phyloP scores from a whole-genome alignment of 2,797 vertebrate genomes.

The Orientallactaga sibirica region DNA sequence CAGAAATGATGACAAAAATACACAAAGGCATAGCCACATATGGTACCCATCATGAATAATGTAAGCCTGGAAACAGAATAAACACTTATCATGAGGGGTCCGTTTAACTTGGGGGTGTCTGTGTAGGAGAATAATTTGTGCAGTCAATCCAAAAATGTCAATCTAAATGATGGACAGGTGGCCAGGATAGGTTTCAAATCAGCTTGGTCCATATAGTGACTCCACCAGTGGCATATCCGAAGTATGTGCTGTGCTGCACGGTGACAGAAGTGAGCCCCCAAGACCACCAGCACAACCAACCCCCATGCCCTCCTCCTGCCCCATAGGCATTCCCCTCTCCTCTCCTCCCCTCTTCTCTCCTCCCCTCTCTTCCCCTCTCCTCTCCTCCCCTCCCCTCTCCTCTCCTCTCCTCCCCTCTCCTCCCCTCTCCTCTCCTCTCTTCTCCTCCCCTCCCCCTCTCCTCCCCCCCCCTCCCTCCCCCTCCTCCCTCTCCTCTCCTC shows the following conservation, averaged over 20 bases:
- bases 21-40: neutral
- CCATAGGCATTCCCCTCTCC: too few species aligned
- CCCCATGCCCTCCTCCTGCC: neutral
- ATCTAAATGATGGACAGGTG: neutral
- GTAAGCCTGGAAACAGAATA: neutral
- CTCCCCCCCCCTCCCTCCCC: neutral
- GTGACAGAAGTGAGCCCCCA: neutral
- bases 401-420: too few species aligned
- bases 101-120: neutral
- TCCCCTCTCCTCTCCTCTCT: neutral
- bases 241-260: neutral
- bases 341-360: too few species aligned
- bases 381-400: neutral
- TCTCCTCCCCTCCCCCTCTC: too few species aligned
- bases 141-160: too few species aligned
- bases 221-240: neutral
- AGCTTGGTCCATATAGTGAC: neutral
- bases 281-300: rapidly evolving
- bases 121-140: rapidly evolving
- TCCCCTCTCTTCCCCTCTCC: neutral
- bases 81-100: neutral
- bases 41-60: neutral
- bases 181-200: neutral
- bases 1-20: neutral
- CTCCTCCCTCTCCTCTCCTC: too few species aligned